phyloP scores from a whole-genome alignment of 2,113 vertebrate species.

The Rhegmatorhina hoffmannsi region DNA sequence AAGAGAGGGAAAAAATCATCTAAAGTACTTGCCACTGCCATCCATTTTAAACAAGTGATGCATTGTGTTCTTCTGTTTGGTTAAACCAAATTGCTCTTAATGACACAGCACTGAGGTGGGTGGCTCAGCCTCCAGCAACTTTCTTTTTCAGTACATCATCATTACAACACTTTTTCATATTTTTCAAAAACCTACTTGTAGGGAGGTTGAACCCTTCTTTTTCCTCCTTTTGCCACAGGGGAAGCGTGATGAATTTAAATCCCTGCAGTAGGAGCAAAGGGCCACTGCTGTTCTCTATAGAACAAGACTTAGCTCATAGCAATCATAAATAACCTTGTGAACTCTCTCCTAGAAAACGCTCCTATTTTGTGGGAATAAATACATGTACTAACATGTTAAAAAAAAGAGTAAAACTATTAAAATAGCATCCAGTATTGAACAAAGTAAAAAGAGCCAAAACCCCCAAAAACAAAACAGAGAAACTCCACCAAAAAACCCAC shows the following conservation, averaged over 20 bases:
- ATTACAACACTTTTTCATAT: neutral
- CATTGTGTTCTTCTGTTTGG: neutral
- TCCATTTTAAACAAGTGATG: neutral
- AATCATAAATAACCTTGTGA: neutral
- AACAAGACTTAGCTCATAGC: neutral
- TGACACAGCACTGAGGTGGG: neutral
- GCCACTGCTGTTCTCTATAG: neutral
- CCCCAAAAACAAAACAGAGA: neutral
- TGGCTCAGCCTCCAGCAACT: neutral
- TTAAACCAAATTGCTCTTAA: neutral
- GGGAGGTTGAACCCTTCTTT: neutral
- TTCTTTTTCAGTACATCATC: neutral
- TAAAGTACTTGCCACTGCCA: neutral
- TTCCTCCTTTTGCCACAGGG: neutral
- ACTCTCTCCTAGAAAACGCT: neutral
- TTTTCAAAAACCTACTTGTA: neutral
- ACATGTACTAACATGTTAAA: neutral
- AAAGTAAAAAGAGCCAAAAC: neutral
- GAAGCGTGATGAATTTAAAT: neutral
- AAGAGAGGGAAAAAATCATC: neutral
- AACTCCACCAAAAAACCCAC: neutral
- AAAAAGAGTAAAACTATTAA: neutral
- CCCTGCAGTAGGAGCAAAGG: neutral
- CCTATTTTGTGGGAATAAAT: neutral
- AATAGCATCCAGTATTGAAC: neutral